Evolutionary conservation across 2,888 invertebrate genomes (phyloP).

Genomic region (Heliconius ethilla): DNA sequence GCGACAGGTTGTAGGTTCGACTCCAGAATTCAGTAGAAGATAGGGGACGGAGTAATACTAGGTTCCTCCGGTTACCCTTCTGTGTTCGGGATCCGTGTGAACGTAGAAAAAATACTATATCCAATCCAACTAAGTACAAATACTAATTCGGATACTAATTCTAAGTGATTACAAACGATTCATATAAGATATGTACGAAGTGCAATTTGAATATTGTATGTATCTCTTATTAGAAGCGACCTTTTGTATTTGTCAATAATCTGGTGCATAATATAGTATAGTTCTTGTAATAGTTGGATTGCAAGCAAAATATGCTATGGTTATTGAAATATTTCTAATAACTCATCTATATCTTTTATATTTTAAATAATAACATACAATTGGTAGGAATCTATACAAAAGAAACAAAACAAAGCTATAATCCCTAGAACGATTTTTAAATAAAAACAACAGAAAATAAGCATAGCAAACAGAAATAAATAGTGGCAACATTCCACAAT

Average conservation of each 20-base stretch:
- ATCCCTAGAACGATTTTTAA: background rate
- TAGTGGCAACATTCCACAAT: background rate
- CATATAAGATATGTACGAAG: background rate
- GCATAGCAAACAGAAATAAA: slow-evolving; percentile 2
- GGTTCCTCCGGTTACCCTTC: too few species aligned
- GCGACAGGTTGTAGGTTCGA: background rate
- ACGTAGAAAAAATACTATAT: too few species aligned
- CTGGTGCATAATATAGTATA: too few species aligned
- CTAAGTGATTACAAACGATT: background rate
- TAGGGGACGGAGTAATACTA: too few species aligned
- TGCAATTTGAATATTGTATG: background rate
- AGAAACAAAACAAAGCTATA: background rate
- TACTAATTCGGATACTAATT: background rate
- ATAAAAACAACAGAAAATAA: background rate
- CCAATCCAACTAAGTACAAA: too few species aligned
- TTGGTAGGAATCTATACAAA: background rate
- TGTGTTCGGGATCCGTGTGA: too few species aligned
- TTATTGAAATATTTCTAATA: too few species aligned
- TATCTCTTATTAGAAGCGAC: background rate
- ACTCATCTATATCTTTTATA: too few species aligned
- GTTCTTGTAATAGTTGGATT: too few species aligned
- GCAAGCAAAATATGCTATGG: too few species aligned
- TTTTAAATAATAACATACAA: too few species aligned
- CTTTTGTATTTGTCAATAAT: too few species aligned
- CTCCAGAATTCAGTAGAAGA: background rate